Conservation (phyloP, 1,140 invertebrate species). For the Varroa destructor region DNA sequence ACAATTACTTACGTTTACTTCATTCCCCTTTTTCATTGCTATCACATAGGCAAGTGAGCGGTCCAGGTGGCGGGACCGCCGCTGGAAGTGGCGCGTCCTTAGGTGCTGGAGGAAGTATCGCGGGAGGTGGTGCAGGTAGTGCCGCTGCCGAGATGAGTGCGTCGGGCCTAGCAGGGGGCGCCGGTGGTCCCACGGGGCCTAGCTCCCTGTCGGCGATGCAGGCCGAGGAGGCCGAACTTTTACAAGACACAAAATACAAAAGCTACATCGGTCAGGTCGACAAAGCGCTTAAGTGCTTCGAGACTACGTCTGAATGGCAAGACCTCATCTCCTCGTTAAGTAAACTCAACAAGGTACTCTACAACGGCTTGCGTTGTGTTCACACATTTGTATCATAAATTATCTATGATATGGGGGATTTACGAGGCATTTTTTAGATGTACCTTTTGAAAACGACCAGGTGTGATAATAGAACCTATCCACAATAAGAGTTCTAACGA, state of each 20-base stretch:
- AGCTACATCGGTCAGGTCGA: constrained; percentile 65
- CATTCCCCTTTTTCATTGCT: no score
- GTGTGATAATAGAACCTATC: background rate
- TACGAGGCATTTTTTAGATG: background rate
- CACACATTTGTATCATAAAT: background rate
- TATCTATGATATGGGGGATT: background rate
- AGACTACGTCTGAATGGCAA: constrained; percentile 87
- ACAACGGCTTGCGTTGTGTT: background rate
- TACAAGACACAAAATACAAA: constrained; percentile 57
- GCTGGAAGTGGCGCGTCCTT: no score
- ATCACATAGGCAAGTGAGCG: no score
- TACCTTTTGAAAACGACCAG: constrained; percentile 10
- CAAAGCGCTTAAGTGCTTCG: constrained; percentile 79
- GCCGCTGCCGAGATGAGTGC: constrained; percentile 14
- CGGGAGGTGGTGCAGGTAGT: constrained; percentile 14
- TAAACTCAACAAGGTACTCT: constrained; percentile 73
- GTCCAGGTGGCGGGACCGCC: no score
- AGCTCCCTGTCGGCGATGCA: constrained; percentile 17
- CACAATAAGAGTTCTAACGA: no score
- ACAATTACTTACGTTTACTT: no score
- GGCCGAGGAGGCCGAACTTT: constrained; percentile 15
- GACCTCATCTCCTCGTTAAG: constrained; percentile 80
- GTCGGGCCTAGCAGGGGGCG: background rate
- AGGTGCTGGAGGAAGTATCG: constrained; percentile 17
- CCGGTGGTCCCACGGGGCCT: background rate